Conservation (phyloP, 1,140 invertebrate genomes). For the Acromyrmex echinatior region DNA sequence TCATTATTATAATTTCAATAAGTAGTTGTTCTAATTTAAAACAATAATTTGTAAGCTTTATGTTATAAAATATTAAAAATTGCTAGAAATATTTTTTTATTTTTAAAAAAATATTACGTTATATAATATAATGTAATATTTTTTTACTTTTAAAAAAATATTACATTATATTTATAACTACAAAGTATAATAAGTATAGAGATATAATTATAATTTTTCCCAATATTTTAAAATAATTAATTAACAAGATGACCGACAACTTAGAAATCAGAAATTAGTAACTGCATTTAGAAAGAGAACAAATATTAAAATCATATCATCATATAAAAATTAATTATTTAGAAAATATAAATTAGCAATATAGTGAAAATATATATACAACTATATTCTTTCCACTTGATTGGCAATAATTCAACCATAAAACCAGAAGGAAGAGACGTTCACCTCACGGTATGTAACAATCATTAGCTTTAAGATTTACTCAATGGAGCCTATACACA, state of each 20-base stretch:
- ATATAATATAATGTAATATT: neutral
- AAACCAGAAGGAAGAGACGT: constrained; percentile 12
- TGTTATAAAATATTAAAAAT: neutral
- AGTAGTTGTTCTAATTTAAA: neutral
- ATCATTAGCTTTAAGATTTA: constrained; percentile 35
- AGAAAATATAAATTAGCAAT: neutral
- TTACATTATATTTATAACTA: neutral
- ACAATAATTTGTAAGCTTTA: neutral
- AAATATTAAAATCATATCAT: neutral
- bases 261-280: neutral
- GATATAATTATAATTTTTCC: neutral
- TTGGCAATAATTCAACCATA: constrained; percentile 36
- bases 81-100: neutral
- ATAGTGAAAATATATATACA: neutral
- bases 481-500: constrained; percentile 5
- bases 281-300: neutral
- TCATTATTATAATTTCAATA: neutral
- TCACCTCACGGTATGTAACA: constrained; percentile 42
- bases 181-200: neutral
- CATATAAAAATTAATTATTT: neutral
- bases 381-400: constrained; percentile 22
- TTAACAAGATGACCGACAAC: neutral
- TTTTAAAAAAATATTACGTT: neutral
- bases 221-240: neutral
- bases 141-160: neutral